Evolutionary conservation across 37 sponge, comb jelly and placozoan genomes (phyloP).

Genomic region (Cliona cf. orientalis): DNA sequence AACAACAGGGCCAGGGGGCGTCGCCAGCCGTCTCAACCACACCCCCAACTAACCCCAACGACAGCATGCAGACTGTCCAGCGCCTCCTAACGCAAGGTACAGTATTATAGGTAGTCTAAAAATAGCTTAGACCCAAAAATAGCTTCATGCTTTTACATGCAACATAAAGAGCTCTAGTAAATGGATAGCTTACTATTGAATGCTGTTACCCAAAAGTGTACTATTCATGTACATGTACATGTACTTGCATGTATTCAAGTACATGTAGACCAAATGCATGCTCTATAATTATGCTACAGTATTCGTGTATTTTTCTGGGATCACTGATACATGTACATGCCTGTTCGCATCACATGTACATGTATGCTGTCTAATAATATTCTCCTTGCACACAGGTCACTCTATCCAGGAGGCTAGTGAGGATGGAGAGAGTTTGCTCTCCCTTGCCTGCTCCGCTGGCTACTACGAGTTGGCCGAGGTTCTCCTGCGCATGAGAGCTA

Average conservation of each 20-base stretch:
- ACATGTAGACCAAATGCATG: no score
- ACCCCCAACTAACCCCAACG: background rate
- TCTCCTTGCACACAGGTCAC: conserved; percentile 35
- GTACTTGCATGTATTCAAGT: no score
- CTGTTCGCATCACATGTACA: background rate
- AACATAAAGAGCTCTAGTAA: no score
- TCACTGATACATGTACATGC: background rate
- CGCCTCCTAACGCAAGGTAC: conserved; percentile 59
- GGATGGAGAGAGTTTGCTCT: conserved; percentile 84
- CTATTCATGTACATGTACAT: no score
- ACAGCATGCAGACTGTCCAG: conserved; percentile 63
- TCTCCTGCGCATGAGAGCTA: conserved; percentile 79
- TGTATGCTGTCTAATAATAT: background rate
- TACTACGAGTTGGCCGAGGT: conserved; percentile 89
- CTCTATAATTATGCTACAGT: background rate
- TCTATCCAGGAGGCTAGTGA: conserved; percentile 71
- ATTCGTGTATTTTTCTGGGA: background rate
- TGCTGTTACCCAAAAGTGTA: no score
- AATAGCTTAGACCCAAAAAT: no score
- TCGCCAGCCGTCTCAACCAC: background rate
- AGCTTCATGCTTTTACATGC: background rate
- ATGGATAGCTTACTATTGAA: no score
- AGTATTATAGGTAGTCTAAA: no score
- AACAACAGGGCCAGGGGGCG: background rate
- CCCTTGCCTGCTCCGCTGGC: conserved; percentile 89